Conservation (phyloP, 2,113 vertebrate species). For the Sporophila hypoxantha region DNA sequence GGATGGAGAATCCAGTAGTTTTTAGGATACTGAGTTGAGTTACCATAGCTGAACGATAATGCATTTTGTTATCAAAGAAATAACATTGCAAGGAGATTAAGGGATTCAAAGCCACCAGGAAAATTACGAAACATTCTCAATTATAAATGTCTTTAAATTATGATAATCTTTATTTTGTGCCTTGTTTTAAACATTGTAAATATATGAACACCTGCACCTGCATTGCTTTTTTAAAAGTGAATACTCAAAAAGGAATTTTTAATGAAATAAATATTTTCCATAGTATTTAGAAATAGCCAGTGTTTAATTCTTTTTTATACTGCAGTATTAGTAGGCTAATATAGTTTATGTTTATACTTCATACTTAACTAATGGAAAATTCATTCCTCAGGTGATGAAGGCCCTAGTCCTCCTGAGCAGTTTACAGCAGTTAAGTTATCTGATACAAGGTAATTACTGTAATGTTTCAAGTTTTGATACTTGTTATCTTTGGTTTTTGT, state of each 20-base stretch:
- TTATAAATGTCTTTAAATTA: neutral
- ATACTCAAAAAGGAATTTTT: neutral
- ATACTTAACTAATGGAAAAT: neutral
- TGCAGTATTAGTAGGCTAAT: neutral
- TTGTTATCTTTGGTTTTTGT: neutral
- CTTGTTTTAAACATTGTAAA: neutral
- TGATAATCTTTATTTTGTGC: neutral
- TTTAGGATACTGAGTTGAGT: neutral
- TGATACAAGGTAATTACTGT: constrained; percentile 80
- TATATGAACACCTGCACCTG: neutral
- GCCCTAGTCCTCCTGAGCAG: constrained; percentile 92
- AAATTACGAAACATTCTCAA: neutral
- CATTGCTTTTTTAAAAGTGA: neutral
- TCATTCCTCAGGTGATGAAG: constrained; percentile 79
- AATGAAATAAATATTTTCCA: neutral
- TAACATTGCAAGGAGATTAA: neutral
- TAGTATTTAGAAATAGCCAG: neutral
- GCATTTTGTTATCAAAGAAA: neutral
- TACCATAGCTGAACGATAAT: neutral
- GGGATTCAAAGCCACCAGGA: neutral
- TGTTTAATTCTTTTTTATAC: neutral
- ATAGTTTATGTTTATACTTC: neutral
- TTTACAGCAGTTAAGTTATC: constrained; percentile 93
- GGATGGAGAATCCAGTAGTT: neutral
- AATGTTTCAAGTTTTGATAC: neutral